phyloP scores from a whole-genome alignment of 2,113 vertebrate species.

The Thymallus thymallus region DNA sequence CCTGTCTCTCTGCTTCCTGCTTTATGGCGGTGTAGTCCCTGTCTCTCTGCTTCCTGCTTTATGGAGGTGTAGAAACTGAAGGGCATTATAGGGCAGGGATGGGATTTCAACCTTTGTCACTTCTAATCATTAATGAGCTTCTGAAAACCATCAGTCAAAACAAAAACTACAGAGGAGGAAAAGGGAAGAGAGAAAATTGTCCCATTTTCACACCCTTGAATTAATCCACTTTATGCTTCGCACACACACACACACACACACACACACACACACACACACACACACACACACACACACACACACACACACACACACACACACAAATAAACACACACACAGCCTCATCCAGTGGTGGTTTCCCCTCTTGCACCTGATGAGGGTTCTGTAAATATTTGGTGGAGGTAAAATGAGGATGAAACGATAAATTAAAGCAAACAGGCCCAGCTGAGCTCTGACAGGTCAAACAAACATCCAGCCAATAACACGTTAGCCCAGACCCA shows the following conservation, averaged over 20 bases:
- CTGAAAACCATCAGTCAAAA: too few relatives aligned
- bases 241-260: background rate
- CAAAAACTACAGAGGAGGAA: too few relatives aligned
- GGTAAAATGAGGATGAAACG: slow-evolving; percentile 52
- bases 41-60: too few relatives aligned
- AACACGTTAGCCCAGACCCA: background rate
- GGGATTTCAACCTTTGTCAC: too few relatives aligned
- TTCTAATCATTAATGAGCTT: too few relatives aligned
- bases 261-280: background rate
- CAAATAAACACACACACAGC: slow-evolving; percentile 24
- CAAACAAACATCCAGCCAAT: slow-evolving; percentile 39
- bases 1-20: too few relatives aligned
- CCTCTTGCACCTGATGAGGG: slow-evolving; percentile 48
- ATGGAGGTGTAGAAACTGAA: too few relatives aligned
- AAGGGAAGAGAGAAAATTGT: too few relatives aligned
- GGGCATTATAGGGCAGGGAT: too few relatives aligned
- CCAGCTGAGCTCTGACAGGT: slow-evolving; percentile 40
- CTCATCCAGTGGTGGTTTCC: slow-evolving; percentile 38
- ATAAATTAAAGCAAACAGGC: slow-evolving; percentile 63
- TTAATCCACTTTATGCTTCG: too few relatives aligned
- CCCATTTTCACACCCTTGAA: too few relatives aligned
- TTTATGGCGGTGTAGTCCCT: too few relatives aligned
- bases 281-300: slow-evolving; percentile 14
- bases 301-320: background rate
- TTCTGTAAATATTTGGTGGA: slow-evolving; percentile 60